These are phyloP conservation scores for Pristiophorus japonicus DNA, from an alignment of 2,113 vertebrate species.

Conservation along the genomic window DNA sequence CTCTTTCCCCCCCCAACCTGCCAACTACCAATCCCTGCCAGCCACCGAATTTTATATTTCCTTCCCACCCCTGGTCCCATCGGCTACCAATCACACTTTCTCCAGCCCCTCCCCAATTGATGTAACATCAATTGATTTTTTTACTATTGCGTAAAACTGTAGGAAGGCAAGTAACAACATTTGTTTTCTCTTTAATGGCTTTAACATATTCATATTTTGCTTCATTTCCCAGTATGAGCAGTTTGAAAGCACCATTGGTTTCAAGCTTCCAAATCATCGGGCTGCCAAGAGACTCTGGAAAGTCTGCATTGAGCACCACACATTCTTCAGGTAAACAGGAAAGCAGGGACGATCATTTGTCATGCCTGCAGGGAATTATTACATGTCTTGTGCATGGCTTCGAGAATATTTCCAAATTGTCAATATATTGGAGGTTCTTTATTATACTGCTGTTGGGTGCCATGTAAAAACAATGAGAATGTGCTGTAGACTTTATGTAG, in stretches of 20 bases:
- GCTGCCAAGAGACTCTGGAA: conserved; percentile 97
- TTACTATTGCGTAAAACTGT: not conserved
- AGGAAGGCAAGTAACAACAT: not conserved
- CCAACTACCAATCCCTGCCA: not conserved
- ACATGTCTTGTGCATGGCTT: not conserved
- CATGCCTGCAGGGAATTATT: not conserved
- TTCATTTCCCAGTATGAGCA: conserved; percentile 78
- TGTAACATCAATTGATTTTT: not conserved
- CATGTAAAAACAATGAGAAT: not conserved
- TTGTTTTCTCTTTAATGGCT: not conserved
- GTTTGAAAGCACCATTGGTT: conserved; percentile 97
- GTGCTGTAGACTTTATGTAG: not conserved
- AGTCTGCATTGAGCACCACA: conserved; percentile 98
- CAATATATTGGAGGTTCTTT: not conserved
- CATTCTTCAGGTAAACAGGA: conserved; percentile 88
- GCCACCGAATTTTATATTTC: not conserved
- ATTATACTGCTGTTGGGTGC: not conserved
- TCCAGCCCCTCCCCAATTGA: not conserved
- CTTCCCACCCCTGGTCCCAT: too few species aligned
- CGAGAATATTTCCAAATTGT: not conserved
- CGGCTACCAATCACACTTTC: not conserved
- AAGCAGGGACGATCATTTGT: not conserved
- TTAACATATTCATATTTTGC: conserved; percentile 40
- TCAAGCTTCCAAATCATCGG: conserved; percentile 95
- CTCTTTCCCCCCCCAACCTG: too few species aligned